Evolutionary conservation across 53 echinoderm and acorn worm species (phyloP).

Genomic region (Holothuria leucospilota): DNA sequence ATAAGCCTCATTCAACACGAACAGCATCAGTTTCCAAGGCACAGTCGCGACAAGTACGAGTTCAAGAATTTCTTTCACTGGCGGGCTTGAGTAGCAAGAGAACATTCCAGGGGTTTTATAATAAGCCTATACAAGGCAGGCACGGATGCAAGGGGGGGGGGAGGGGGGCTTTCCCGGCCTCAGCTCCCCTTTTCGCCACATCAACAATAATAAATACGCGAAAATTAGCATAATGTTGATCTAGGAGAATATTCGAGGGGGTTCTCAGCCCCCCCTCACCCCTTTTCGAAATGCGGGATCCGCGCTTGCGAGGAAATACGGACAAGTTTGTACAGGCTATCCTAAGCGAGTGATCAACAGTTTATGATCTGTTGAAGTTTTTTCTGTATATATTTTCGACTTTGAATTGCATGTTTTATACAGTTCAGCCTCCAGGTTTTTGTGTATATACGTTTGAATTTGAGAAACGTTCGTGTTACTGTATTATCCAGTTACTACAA

Average conservation of each 20-base stretch:
- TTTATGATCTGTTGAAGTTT: too few relatives aligned
- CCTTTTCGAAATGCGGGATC: too few relatives aligned
- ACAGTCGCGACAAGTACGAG: neutral
- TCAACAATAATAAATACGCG: too few relatives aligned
- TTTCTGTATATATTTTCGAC: neutral
- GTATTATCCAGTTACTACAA: neutral
- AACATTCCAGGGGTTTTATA: slow-evolving; percentile 37
- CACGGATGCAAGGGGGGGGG: too few relatives aligned
- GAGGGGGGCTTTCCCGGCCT: too few relatives aligned
- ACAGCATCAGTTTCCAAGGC: slow-evolving; percentile 59
- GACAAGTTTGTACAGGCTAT: neutral
- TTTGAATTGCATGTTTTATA: too few relatives aligned
- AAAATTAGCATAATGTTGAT: too few relatives aligned
- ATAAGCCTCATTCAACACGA: slow-evolving; percentile 61
- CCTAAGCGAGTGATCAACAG: neutral
- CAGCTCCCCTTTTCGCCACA: too few relatives aligned
- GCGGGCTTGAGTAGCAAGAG: slow-evolving; percentile 45
- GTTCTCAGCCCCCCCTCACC: too few relatives aligned
- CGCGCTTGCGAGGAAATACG: too few relatives aligned
- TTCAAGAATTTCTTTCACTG: slow-evolving; percentile 34
- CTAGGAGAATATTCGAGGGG: too few relatives aligned
- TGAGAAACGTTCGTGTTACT: neutral
- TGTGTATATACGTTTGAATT: neutral
- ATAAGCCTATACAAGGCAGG: slow-evolving; percentile 38
- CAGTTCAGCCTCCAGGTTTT: too few relatives aligned